Percentiles rank a stretch among this genome's conserved stretches.
phyloP scores from a whole-genome alignment of 2,113 vertebrate species.

The Cyprinodon variegatus region DNA sequence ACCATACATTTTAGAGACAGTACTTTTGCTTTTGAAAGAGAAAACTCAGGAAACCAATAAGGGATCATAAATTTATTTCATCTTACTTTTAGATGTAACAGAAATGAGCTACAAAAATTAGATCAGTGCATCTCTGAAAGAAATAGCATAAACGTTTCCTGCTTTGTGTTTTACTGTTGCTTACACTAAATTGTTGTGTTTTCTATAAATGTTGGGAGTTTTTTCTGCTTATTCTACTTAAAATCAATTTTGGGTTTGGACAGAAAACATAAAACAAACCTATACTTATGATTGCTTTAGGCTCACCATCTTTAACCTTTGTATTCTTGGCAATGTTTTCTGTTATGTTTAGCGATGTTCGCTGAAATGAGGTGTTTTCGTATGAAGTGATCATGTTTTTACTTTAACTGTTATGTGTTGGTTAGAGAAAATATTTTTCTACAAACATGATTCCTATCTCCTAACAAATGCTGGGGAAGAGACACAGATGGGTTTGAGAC shows the following conservation, averaged over 20 bases:
- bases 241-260: neutral
- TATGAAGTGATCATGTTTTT: neutral
- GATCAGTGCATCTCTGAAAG: neutral
- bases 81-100: neutral
- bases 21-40: neutral
- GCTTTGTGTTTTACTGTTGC: neutral
- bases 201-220: neutral
- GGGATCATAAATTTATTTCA: neutral
- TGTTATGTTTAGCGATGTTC: neutral
- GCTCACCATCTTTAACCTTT: neutral
- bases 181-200: neutral
- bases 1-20: neutral
- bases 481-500: constrained; percentile 16
- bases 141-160: neutral
- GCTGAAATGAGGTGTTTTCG: neutral
- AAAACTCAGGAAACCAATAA: neutral
- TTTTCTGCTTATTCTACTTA: neutral
- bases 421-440: neutral
- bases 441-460: neutral
- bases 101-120: neutral
- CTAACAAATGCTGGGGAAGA: neutral
- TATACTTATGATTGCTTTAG: neutral
- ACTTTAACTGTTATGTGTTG: neutral
- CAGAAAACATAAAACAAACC: neutral
- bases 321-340: neutral